These are phyloP conservation scores for Danaus melanippus DNA, from an alignment of 1,140 invertebrate species.

Conservation along the genomic window DNA sequence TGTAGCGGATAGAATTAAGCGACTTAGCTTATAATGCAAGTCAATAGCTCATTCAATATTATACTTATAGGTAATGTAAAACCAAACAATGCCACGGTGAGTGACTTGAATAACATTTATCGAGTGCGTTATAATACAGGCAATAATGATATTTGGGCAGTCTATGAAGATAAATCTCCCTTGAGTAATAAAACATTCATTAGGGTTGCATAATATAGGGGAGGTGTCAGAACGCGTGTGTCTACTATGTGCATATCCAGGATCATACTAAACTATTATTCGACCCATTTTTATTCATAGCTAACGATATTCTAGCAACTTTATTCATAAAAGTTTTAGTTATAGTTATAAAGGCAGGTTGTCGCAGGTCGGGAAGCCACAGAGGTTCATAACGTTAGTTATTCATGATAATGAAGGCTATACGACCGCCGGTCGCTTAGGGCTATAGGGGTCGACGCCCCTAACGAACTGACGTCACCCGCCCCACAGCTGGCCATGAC, in stretches of 20 bases:
- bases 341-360: constrained; percentile 30
- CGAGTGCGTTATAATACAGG: neutral
- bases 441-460: constrained; percentile 55
- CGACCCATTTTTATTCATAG: no score
- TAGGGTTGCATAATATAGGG: constrained; percentile 33
- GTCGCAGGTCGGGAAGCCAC: constrained; percentile 54
- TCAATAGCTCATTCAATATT: no score
- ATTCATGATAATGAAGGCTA: constrained; percentile 51
- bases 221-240: constrained; percentile 18
- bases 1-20: constrained; percentile 31
- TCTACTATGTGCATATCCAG: constrained; percentile 6
- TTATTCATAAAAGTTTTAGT: no score
- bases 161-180: constrained; percentile 33
- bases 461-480: constrained; percentile 54
- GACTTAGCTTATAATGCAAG: neutral
- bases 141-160: no score
- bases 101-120: neutral
- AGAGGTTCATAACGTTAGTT: constrained; percentile 49
- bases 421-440: constrained; percentile 30
- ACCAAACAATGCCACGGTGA: no score
- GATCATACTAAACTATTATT: neutral
- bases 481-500: constrained; percentile 67
- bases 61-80: no score
- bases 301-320: no score
- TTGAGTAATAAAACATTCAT: constrained; percentile 49